These are phyloP conservation scores for Globia sparganii DNA, from an alignment of 2,888 invertebrate species.

Conservation along the genomic window DNA sequence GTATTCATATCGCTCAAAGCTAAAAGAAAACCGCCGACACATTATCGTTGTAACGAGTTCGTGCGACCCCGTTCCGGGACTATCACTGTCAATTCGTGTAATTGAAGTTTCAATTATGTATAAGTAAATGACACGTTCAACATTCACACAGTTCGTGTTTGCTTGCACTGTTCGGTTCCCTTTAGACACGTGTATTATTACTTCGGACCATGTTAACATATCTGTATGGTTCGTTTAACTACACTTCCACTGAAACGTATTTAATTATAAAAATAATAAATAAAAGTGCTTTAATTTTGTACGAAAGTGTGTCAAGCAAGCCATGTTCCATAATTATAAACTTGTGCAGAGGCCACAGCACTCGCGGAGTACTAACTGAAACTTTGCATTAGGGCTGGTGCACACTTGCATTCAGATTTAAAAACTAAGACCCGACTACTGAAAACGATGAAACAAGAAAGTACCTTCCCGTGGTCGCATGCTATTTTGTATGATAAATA, in stretches of 20 bases:
- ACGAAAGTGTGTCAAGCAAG: constrained; percentile 43
- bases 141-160: constrained; percentile 41
- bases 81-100: constrained; percentile 76
- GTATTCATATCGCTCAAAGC: constrained; percentile 50
- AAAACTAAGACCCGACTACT: no score
- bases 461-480: no score
- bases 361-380: constrained; percentile 21
- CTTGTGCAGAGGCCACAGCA: constrained; percentile 11
- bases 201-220: constrained; percentile 20
- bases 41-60: constrained; percentile 72
- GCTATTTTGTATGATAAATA: no score
- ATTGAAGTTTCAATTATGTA: constrained; percentile 71
- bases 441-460: no score
- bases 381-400: constrained; percentile 23
- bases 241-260: constrained; percentile 23
- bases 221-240: constrained; percentile 25
- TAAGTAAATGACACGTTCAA: constrained; percentile 46
- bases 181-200: constrained; percentile 34
- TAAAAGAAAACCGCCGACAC: constrained; percentile 72
- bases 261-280: constrained; percentile 46
- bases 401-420: constrained; percentile 19
- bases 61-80: constrained; percentile 72
- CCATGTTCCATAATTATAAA: constrained; percentile 34
- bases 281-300: constrained; percentile 43
- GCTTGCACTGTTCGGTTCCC: constrained; percentile 30